Evolutionary conservation across 2,888 invertebrate genomes (phyloP).

Genomic region (Drosophila algonquin): DNA sequence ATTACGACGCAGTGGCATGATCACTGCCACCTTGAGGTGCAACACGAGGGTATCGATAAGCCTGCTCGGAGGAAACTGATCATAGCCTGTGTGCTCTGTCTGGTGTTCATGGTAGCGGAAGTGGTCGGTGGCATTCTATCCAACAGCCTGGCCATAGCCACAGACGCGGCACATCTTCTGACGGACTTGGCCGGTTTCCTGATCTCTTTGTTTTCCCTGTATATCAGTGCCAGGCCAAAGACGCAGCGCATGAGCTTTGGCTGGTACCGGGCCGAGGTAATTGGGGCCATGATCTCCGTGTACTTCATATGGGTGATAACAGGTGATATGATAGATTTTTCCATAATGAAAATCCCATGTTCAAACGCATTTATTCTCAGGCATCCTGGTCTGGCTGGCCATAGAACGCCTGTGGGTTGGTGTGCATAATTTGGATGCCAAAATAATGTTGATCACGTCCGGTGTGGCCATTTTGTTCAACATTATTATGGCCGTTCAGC

Average conservation of each 20-base stretch:
- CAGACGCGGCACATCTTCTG: constrained; percentile 67
- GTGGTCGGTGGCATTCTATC: constrained; percentile 58
- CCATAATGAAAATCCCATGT: neutral
- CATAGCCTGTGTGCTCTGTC: constrained; percentile 56
- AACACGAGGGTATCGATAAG: constrained; percentile 38
- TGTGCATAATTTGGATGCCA: constrained; percentile 93
- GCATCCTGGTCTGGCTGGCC: constrained; percentile 96
- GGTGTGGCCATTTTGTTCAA: constrained; percentile 95
- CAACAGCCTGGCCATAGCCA: constrained; percentile 66
- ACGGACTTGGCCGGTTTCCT: constrained; percentile 64
- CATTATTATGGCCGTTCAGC: constrained; percentile 85
- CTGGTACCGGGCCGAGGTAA: constrained; percentile 97
- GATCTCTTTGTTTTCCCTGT: constrained; percentile 61
- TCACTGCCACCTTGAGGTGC: constrained; percentile 53
- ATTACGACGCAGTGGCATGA: constrained; percentile 43
- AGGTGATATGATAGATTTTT: constrained; percentile 84
- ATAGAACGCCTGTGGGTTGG: constrained; percentile 90
- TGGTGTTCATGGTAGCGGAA: constrained; percentile 56
- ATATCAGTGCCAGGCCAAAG: constrained; percentile 52
- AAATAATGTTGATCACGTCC: constrained; percentile 95
- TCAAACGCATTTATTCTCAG: constrained; percentile 84
- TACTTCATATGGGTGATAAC: constrained; percentile 98
- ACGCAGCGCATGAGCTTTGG: constrained; percentile 91
- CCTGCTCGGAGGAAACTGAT: constrained; percentile 53
- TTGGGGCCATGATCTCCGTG: constrained; percentile 97